Conservation (phyloP, 2,797 vertebrate species). For the Hoplostethus mediterraneus region DNA sequence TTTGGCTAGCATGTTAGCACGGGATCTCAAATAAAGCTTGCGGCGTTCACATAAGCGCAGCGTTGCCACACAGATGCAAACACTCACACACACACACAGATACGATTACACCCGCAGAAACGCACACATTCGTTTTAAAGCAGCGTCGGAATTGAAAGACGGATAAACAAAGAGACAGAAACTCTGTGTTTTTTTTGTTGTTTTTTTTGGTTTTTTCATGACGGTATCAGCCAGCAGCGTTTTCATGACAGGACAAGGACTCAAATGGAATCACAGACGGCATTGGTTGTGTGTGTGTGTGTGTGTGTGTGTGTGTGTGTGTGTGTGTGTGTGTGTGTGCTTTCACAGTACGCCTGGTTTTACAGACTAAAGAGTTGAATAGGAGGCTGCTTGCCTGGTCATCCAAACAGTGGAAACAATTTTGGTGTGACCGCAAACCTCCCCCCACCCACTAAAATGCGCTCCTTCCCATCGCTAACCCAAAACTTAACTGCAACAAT, state of each 20-base stretch:
- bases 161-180: conserved; percentile 31
- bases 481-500: conserved; percentile 43
- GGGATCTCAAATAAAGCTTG: conserved; percentile 19
- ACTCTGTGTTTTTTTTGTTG: conserved; percentile 3
- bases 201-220: conserved; percentile 13
- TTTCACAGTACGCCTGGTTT: conserved; percentile 58
- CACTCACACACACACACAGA: conserved; percentile 8
- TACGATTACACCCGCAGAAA: conserved; percentile 26
- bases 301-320: too few species aligned
- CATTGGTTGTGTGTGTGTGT: neutral
- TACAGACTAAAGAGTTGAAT: conserved; percentile 59
- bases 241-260: conserved; percentile 36
- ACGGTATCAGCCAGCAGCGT: conserved; percentile 18
- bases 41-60: neutral
- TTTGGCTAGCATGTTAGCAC: conserved; percentile 9
- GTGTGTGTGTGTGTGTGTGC: conserved; percentile 45
- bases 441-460: conserved; percentile 69
- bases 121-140: conserved; percentile 14
- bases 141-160: conserved; percentile 25
- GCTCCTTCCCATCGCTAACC: conserved; percentile 66
- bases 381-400: conserved; percentile 73
- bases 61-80: conserved; percentile 27
- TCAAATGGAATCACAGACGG: conserved; percentile 31
- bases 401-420: conserved; percentile 83
- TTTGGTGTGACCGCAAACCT: conserved; percentile 68